Evolutionary conservation across 2,797 vertebrate genomes (phyloP), one percentile per base, ranked within the genome.

Genomic region (Neosilurus hyrtlii): DNA sequence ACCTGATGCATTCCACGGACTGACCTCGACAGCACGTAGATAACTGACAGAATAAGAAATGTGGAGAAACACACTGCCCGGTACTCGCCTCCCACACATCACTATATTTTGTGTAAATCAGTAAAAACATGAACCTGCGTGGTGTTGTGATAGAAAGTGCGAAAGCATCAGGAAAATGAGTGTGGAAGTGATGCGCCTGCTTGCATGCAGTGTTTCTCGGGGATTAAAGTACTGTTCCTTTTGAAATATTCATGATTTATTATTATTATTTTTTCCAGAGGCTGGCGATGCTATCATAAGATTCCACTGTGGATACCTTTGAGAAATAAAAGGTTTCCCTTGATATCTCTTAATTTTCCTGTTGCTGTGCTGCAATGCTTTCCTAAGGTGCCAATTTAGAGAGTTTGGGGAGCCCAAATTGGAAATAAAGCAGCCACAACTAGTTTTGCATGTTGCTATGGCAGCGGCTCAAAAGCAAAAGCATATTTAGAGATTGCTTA

Each of bases 371-470:
- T 72, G 81, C 51, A 20, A 37, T 66, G 82, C 77, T 78, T 87
- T 79, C 77, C 72, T 84, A 86, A 61, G 63, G 80, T 57, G 54
- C 80, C 74, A 61, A 57, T 82, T 82, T 86, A 76, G 67, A 37
- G 61, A 61, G 68, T 77, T 83, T 52, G 66, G 80, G 54, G 76
- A 22, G 79, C 14, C 71, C 57, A 84, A 85, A 85, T 82, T 83
- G 77, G 73, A 87, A 76, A 82, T 87, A 81, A 84, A 83, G 83
- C 66, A 66, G 75, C 70, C 63, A 75, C 76, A 83, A 78, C 71
- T 85, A 82, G 59, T 89, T 85, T 77, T 86, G 78, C 82, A 87
- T 80, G 86, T 88, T 88, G 83, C 79, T 68, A 89, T 87, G 86
- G 81, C 76, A 88, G 83, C 87, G 77, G 81, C 72, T 82, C 66